These are phyloP conservation scores for Phataginus tricuspis DNA, from an alignment of 2,797 vertebrate genomes.

Conservation along the genomic window DNA sequence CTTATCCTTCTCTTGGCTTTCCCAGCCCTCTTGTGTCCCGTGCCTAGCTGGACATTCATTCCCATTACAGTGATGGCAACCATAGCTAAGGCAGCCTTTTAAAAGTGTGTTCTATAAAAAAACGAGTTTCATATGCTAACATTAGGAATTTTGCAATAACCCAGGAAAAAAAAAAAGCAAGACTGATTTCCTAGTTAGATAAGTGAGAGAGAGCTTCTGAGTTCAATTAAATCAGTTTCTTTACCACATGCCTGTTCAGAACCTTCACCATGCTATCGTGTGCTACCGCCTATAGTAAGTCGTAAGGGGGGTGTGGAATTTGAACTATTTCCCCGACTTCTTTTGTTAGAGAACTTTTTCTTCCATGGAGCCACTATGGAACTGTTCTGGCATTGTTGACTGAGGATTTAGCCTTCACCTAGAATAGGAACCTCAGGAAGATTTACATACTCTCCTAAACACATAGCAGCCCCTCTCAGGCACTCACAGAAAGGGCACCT, in stretches of 20 bases:
- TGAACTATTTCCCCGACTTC: not conserved
- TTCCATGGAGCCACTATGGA: not conserved
- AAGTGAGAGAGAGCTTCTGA: not conserved
- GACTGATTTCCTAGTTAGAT: not conserved
- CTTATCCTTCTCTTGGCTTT: not conserved
- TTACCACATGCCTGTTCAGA: not conserved
- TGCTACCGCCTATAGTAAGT: not conserved
- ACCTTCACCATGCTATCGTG: not conserved
- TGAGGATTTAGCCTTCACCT: not conserved
- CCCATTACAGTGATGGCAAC: not conserved
- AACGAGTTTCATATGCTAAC: not conserved
- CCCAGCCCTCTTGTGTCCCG: not conserved
- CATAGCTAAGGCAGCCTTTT: not conserved
- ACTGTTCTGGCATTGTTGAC: not conserved
- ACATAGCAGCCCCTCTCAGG: not conserved
- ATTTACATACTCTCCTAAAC: not conserved
- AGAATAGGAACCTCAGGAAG: not conserved
- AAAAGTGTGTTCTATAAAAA: not conserved
- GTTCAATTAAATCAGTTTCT: not conserved
- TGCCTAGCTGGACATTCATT: not conserved
- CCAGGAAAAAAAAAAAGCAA: not conserved
- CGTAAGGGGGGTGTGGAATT: accelerated
- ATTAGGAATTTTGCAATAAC: not conserved
- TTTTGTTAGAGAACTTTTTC: not conserved
- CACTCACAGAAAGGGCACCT: not conserved